These are phyloP conservation scores for Odontomachus brunneus DNA, from an alignment of 1,140 invertebrate species.

Conservation along the genomic window DNA sequence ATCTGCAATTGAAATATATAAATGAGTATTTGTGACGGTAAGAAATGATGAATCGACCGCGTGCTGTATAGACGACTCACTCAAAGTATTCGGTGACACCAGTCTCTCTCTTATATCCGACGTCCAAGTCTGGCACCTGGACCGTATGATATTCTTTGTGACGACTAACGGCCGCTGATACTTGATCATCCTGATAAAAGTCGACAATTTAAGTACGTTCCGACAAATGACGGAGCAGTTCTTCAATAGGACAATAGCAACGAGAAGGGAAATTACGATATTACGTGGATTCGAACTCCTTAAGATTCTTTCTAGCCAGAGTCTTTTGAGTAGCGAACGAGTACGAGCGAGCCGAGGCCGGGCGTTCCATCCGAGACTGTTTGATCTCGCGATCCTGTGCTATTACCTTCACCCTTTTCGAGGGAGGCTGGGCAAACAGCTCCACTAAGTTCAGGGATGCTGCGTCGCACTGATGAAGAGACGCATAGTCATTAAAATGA, in stretches of 20 bases:
- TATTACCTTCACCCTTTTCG: constrained; percentile 81
- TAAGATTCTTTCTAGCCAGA: constrained; percentile 83
- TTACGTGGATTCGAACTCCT: constrained; percentile 81
- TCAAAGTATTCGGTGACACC: constrained; percentile 74
- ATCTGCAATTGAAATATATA: constrained; percentile 71
- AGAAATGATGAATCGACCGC: background rate
- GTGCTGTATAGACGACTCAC: constrained; percentile 67
- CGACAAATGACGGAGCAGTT: constrained; percentile 41
- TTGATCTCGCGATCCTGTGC: constrained; percentile 82
- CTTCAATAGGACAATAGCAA: constrained; percentile 27
- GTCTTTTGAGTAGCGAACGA: constrained; percentile 85
- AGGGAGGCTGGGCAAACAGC: constrained; percentile 79
- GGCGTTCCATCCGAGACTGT: constrained; percentile 79
- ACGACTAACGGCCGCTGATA: constrained; percentile 62
- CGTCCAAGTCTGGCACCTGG: constrained; percentile 84
- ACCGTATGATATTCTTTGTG: constrained; percentile 74
- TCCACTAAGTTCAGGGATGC: constrained; percentile 83
- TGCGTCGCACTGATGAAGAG: constrained; percentile 80
- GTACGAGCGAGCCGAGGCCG: constrained; percentile 82
- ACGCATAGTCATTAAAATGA: constrained; percentile 19
- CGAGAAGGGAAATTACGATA: constrained; percentile 54
- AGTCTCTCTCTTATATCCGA: constrained; percentile 80
- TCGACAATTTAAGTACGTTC: background rate
- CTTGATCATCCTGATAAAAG: constrained; percentile 64
- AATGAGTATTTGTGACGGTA: background rate